These are phyloP conservation scores for Trypoxylus dichotomus DNA, from an alignment of 1,140 invertebrate genomes.

Conservation along the genomic window DNA sequence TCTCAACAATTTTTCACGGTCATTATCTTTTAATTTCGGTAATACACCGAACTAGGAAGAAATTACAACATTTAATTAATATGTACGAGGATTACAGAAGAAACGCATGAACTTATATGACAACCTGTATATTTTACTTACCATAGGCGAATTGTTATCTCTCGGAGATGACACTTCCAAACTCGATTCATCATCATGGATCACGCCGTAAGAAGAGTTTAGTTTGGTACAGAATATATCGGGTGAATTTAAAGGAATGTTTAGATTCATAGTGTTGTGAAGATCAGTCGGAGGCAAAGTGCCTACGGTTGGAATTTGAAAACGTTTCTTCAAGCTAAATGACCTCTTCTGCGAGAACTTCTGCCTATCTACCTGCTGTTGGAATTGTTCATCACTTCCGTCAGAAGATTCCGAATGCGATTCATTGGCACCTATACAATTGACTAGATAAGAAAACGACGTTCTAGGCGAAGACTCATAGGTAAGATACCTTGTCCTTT, in stretches of 20 bases:
- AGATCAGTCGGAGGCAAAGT: constrained; percentile 45
- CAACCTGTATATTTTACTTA: constrained; percentile 47
- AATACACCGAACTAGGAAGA: constrained; percentile 61
- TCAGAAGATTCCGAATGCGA: constrained; percentile 60
- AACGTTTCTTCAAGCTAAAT: constrained; percentile 52
- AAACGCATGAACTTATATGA: too few relatives aligned
- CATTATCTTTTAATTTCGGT: constrained; percentile 65
- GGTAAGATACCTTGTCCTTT: constrained; percentile 51
- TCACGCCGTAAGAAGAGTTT: constrained; percentile 53
- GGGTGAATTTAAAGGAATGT: constrained; percentile 49
- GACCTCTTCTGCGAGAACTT: constrained; percentile 51
- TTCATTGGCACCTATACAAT: constrained; percentile 47
- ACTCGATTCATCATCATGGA: constrained; percentile 69
- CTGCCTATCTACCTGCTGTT: constrained; percentile 40
- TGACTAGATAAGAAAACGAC: not conserved
- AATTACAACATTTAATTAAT: not conserved
- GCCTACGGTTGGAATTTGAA: constrained; percentile 38
- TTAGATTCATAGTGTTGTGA: constrained; percentile 46
- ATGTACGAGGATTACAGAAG: too few relatives aligned
- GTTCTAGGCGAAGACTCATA: too few relatives aligned
- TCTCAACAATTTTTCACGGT: constrained; percentile 62
- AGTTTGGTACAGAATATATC: constrained; percentile 47
- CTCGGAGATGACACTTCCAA: constrained; percentile 68
- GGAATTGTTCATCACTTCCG: constrained; percentile 55
- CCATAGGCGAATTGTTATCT: constrained; percentile 71